Evolutionary conservation across 2,888 invertebrate genomes (phyloP), one percentile per base, ranked within the genome.

Genomic region (Halocaridina rubra): DNA sequence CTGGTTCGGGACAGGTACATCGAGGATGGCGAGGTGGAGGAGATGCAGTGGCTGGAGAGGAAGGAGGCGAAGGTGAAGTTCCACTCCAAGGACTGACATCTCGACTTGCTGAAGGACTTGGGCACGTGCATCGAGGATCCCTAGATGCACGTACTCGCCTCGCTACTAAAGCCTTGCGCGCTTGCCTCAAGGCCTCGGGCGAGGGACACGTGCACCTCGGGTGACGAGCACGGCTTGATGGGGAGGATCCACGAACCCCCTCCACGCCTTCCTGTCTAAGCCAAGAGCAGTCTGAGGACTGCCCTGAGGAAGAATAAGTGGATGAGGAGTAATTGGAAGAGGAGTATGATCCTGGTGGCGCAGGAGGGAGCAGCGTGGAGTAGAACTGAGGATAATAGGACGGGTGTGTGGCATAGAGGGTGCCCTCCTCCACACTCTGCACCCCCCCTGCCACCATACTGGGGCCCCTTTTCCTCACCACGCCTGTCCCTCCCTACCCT

Each of bases 371-470:
- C 30, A 86, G 78, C 64, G 86, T 79, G 67, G 86, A 81, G 71
- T 86, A 86, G 33, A 86, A 79, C 74, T 86, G 86, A 7, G 81
- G 86, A 69, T 86, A 86, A 33, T 86, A 86, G 57, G 81, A 71
- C 74, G 81, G 71, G 59, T 82, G 81, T 75, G 81, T 82, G 77
- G 81, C 78, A 78, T 80, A 86, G 72, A 79, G 86, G 75, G 75
- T 78, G 67, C 81, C 81, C 59, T 82, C 81, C 77, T 86, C 86
- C 78, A 86, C 79, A 69, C 86, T 86, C 79, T 86, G 86, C 69
- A 86, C 86, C 67, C 86, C 86, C 74, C 86, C 86, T 30, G 86
- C 86, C 81, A 86, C 86, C 86, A 86, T 86, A 27, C 76, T 82
- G 39, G 69, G 32, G 69, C 32, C 32, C 10, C 69, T 27, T 27